These are phyloP conservation scores for Melinopterus prodromus DNA, from an alignment of 2,888 invertebrate species.

Conservation along the genomic window DNA sequence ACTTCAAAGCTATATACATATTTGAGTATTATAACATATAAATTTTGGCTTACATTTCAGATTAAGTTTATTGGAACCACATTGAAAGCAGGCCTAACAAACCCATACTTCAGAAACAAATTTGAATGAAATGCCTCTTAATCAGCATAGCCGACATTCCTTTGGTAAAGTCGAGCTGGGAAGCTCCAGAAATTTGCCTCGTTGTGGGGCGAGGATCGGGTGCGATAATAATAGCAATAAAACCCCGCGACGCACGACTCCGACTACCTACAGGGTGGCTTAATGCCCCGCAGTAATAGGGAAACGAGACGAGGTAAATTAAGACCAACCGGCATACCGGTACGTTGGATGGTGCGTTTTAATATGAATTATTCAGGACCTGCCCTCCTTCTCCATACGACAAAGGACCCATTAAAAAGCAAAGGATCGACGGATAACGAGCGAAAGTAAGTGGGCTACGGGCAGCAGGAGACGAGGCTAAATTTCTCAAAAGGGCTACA, in stretches of 20 bases:
- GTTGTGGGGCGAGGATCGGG: background rate
- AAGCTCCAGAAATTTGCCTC: background rate
- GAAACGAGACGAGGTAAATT: constrained; percentile 4
- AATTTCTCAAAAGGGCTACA: background rate
- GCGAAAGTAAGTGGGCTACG: background rate
- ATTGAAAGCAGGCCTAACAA: too few species aligned
- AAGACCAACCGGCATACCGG: background rate
- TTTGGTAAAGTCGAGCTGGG: background rate
- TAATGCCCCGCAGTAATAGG: background rate
- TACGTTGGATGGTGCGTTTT: background rate
- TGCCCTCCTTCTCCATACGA: background rate
- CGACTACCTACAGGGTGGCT: background rate
- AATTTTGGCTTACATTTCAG: too few species aligned
- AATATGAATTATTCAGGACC: constrained; percentile 4
- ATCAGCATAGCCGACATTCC: background rate
- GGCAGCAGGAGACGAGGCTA: background rate
- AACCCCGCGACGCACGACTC: background rate
- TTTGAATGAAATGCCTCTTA: background rate
- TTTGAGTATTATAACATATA: too few species aligned
- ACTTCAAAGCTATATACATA: too few species aligned
- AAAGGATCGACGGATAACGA: background rate
- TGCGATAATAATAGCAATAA: background rate
- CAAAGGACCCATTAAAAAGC: background rate
- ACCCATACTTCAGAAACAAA: background rate
- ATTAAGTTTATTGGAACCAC: too few species aligned